These are phyloP conservation scores for Brachypteracias leptosomus DNA, from an alignment of 2,113 vertebrate species.

Conservation along the genomic window DNA sequence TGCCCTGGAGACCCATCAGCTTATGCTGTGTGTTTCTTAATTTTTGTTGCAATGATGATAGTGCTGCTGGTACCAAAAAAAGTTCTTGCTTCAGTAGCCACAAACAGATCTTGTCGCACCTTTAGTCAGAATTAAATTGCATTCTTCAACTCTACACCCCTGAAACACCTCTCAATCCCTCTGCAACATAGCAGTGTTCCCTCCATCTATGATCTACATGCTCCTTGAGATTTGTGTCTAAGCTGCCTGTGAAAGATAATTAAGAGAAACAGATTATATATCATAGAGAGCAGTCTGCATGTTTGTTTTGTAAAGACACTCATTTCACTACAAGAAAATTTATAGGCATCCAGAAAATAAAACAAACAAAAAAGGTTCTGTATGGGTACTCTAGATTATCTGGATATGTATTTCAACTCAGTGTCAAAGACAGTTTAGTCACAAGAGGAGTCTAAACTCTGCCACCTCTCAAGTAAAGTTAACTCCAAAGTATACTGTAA, in stretches of 20 bases:
- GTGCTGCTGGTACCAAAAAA: not conserved
- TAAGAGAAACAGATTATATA: not conserved
- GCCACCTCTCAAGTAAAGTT: not conserved
- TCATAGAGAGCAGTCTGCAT: not conserved
- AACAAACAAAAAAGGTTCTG: not conserved
- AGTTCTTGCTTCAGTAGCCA: not conserved
- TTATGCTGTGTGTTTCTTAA: not conserved
- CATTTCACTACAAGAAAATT: not conserved
- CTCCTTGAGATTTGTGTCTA: not conserved
- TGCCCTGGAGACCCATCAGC: not conserved
- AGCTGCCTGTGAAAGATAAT: not conserved
- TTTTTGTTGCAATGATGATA: not conserved
- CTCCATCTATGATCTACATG: not conserved
- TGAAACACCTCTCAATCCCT: not conserved
- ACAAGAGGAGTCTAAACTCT: not conserved
- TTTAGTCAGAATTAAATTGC: not conserved
- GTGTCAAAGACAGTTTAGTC: not conserved
- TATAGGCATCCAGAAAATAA: not conserved
- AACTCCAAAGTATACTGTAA: not conserved
- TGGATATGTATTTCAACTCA: not conserved
- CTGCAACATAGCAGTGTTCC: not conserved
- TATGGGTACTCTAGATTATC: not conserved
- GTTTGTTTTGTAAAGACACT: not conserved
- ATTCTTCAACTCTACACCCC: not conserved
- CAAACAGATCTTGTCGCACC: not conserved